phyloP scores from a whole-genome alignment of 2,888 invertebrate genomes.

The Serripes groenlandicus region DNA sequence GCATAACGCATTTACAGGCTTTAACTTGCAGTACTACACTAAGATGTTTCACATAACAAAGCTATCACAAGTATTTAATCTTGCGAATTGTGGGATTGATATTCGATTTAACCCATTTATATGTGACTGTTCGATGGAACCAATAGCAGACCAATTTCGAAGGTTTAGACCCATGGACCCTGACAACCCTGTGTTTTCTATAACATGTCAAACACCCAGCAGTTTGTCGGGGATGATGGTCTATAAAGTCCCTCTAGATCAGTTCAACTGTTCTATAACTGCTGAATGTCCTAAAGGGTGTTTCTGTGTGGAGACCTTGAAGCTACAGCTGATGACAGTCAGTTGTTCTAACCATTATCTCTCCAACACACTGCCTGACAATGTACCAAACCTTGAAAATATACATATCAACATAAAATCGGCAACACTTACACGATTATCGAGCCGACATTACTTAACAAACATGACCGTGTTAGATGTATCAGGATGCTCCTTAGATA shows the following conservation, averaged over 20 bases:
- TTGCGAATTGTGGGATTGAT: conserved; percentile 41
- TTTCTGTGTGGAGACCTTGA: conserved; percentile 34
- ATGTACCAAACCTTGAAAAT: conserved; percentile 3
- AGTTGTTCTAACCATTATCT: conserved; percentile 14
- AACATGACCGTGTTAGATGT: conserved; percentile 49
- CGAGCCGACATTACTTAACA: conserved; percentile 39
- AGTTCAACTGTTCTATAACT: conserved; percentile 52
- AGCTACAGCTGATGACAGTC: conserved; percentile 23
- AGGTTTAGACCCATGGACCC: conserved; percentile 32
- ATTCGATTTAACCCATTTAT: conserved; percentile 53
- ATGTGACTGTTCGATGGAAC: conserved; percentile 52
- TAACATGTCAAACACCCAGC: conserved; percentile 30
- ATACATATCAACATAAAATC: conserved; percentile 32
- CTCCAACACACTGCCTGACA: conserved; percentile 6
- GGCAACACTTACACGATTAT: conserved; percentile 40
- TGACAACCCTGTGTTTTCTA: conserved; percentile 43
- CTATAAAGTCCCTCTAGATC: conserved; percentile 2
- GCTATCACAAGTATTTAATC: neutral
- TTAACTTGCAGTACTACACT: conserved; percentile 19
- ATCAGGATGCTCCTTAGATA: conserved; percentile 40
- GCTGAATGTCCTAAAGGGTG: conserved; percentile 37
- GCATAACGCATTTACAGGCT: conserved; percentile 42
- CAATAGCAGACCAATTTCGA: conserved; percentile 8
- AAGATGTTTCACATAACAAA: conserved; percentile 36
- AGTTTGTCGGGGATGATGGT: conserved; percentile 32